Evolutionary conservation across 2,888 invertebrate species (phyloP), one percentile per base, ranked within the genome.

Genomic region (Tenthredo mesomela): DNA sequence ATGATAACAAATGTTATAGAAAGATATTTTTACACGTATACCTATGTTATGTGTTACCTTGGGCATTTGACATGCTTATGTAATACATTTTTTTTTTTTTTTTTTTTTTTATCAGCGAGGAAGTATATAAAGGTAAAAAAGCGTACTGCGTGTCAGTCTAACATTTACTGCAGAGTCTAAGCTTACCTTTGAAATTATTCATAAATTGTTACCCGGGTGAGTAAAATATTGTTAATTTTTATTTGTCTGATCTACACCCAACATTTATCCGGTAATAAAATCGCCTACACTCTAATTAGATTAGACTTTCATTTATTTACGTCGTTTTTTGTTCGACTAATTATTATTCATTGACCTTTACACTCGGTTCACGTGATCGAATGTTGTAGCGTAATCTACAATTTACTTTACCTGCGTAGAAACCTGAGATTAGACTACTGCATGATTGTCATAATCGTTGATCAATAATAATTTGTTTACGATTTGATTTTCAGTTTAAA

Each of bases 101-200:
- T 25, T 61, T 21, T 58, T 21, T 37, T 37, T 25, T 18, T 18
- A 4, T 25, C 33, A 67, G n/a, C 47, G 10, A 70, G 47, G 47
- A 65, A 40, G 80, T 80, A 80, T 80, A 80, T 80, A 80, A n/a
- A 61, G 80, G 18, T 37, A 21, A 58, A 43, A 58, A 58, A 65
- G 80, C 54, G 7, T 15, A 40, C 3, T 61, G 40, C 43, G 37
- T n/a, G 80, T 40, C 77, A 80, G 61, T 80, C 40, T 7, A 80
- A 43, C 61, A 10, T 65, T 65, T 80, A 43, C 61, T 80, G 43
- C 61, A 18, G 58, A 25, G 33, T 40, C 61, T 1, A 37, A 80
- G 29, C 25, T 9, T 50, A 25, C 25, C 4, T 73, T 47, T 15
- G 25, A 15, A 21, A 25, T 43, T 73, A 47, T 43, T 73, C 73